These are phyloP conservation scores for Epinotia nisella DNA, from an alignment of 2,888 invertebrate species.

Conservation along the genomic window DNA sequence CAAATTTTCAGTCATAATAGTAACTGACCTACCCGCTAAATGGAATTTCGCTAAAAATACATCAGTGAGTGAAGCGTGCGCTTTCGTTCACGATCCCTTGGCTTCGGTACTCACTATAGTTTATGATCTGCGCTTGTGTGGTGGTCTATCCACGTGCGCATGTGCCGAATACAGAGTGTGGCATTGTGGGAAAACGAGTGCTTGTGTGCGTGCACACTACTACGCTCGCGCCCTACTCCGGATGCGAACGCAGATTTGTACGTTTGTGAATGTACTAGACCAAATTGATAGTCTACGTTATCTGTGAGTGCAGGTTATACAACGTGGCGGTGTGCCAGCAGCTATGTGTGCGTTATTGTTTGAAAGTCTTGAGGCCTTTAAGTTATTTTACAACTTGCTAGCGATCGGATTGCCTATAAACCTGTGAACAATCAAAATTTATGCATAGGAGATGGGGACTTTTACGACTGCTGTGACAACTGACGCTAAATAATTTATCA, in stretches of 20 bases:
- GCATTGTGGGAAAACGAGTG: slow-evolving; percentile 63
- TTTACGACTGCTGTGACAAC: slow-evolving; percentile 64
- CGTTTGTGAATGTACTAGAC: slow-evolving; percentile 77
- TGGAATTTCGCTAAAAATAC: slow-evolving; percentile 77
- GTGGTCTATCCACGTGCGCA: slow-evolving; percentile 51
- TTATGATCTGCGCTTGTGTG: slow-evolving; percentile 54
- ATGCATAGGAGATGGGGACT: slow-evolving; percentile 64
- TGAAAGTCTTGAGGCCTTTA: slow-evolving; percentile 67
- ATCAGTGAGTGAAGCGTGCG: slow-evolving; percentile 65
- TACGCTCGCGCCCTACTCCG: slow-evolving; percentile 74
- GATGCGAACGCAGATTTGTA: slow-evolving; percentile 80
- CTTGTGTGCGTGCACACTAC: slow-evolving; percentile 65
- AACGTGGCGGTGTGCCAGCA: slow-evolving; percentile 59
- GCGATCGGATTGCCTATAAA: slow-evolving; percentile 76
- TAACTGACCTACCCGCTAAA: slow-evolving; percentile 80
- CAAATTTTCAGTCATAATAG: slow-evolving; percentile 73
- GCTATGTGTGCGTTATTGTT: slow-evolving; percentile 57
- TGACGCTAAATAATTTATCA: slow-evolving; percentile 70
- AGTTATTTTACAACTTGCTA: slow-evolving; percentile 75
- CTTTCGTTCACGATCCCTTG: slow-evolving; percentile 73
- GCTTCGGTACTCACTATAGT: slow-evolving; percentile 63
- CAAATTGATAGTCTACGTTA: slow-evolving; percentile 76
- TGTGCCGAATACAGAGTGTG: slow-evolving; percentile 57
- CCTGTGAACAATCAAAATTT: slow-evolving; percentile 73
- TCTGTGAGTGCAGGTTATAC: slow-evolving; percentile 57